These are phyloP conservation scores for Pterocles burchelli DNA, from an alignment of 2,113 vertebrate genomes.

Conservation along the genomic window DNA sequence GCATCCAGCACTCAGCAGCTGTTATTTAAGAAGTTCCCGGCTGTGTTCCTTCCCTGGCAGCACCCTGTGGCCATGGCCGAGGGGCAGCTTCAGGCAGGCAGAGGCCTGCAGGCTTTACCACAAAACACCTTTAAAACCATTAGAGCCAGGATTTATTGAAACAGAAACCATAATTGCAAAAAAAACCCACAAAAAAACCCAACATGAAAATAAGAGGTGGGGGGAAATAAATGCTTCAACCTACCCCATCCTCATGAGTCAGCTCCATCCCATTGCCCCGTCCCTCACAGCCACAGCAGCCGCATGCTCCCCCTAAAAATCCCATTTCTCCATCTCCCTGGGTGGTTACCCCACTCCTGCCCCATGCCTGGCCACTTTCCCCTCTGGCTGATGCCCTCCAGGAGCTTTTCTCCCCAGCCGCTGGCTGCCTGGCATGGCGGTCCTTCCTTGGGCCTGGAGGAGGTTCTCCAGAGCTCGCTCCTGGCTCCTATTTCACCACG, in stretches of 20 bases:
- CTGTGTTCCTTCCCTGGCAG: neutral
- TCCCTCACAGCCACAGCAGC: neutral
- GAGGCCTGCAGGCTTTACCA: neutral
- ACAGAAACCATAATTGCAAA: neutral
- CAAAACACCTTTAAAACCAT: neutral
- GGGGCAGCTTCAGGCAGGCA: neutral
- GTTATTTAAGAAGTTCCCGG: too few species aligned
- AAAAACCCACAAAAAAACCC: neutral
- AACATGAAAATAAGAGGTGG: neutral
- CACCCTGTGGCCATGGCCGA: neutral
- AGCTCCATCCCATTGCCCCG: neutral
- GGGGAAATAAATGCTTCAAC: neutral
- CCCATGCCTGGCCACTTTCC: too few species aligned
- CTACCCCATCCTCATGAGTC: neutral
- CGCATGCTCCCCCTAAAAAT: too few species aligned
- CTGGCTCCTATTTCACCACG: neutral
- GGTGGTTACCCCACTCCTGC: neutral
- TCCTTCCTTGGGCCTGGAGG: neutral
- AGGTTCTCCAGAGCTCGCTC: neutral
- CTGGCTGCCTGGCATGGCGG: neutral
- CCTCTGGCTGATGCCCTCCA: accelerated
- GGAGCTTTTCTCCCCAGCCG: neutral
- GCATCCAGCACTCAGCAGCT: too few species aligned
- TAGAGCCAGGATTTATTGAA: neutral
- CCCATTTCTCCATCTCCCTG: neutral